phyloP scores from a whole-genome alignment of 1,140 invertebrate genomes.

The Oryctes rhinoceros region DNA sequence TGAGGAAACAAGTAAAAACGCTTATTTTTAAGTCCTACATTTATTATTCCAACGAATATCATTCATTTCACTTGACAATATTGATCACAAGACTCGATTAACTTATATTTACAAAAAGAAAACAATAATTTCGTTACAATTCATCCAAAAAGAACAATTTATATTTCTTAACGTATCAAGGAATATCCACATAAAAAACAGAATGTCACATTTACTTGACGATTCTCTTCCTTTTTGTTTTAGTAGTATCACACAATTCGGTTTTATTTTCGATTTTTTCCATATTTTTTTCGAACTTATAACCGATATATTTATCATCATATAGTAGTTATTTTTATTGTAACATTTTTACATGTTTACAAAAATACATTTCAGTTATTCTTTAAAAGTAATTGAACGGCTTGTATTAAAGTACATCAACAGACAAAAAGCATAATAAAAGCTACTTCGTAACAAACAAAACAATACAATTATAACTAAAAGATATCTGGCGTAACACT shows the following conservation, averaged over 20 bases:
- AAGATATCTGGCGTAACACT: neutral
- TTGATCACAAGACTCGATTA: conserved; percentile 38
- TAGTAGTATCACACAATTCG: conserved; percentile 27
- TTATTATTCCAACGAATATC: conserved; percentile 41
- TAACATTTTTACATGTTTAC: conserved; percentile 27
- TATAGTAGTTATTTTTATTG: conserved; percentile 25
- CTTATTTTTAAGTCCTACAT: conserved; percentile 28
- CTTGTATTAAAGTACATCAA: conserved; percentile 29
- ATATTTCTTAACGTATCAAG: conserved; percentile 28
- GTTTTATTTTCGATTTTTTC: conserved; percentile 33
- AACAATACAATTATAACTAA: conserved; percentile 25
- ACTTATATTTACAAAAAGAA: conserved; percentile 37
- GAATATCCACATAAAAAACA: conserved; percentile 22
- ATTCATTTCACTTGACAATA: conserved; percentile 41
- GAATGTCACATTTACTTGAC: conserved; percentile 20
- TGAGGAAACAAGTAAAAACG: conserved; percentile 5
- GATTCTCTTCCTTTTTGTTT: conserved; percentile 13
- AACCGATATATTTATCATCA: conserved; percentile 31
- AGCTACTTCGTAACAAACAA: neutral
- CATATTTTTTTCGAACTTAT: neutral
- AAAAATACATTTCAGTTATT: conserved; percentile 35
- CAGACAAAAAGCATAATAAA: conserved; percentile 34
- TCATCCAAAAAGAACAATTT: conserved; percentile 22
- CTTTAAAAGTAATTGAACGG: conserved; percentile 33
- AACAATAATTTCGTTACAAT: conserved; percentile 32